Evolutionary conservation across 2,113 vertebrate species (phyloP).

Genomic region (Eolophus roseicapilla): DNA sequence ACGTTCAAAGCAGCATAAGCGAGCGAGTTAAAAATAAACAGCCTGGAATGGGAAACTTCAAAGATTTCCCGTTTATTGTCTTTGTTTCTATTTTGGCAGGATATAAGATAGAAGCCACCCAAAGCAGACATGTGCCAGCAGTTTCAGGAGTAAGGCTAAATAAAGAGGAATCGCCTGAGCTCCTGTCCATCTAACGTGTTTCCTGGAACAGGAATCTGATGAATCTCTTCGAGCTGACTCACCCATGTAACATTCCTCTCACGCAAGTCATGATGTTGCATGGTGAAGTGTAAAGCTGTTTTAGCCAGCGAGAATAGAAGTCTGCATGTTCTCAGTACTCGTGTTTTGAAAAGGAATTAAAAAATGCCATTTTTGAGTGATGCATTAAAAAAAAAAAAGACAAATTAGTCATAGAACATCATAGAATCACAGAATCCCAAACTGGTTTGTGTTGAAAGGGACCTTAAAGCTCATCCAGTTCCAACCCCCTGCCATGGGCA

Average conservation of each 20-base stretch:
- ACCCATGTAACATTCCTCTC: background rate
- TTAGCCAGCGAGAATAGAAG: background rate
- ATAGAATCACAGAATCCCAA: background rate
- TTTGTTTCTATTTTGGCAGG: constrained; percentile 8
- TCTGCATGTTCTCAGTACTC: background rate
- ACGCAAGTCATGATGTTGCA: background rate
- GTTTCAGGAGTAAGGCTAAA: background rate
- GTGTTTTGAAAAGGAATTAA: background rate
- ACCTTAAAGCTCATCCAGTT: background rate
- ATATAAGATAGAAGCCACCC: background rate
- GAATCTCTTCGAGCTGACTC: constrained; percentile 12
- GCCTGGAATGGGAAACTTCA: constrained; percentile 19
- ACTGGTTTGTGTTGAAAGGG: background rate
- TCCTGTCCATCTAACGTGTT: background rate
- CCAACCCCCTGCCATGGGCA: background rate
- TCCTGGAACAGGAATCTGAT: background rate
- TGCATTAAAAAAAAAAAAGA: rapidly evolving
- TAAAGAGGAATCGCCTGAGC: background rate
- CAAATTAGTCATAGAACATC: background rate
- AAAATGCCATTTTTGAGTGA: background rate
- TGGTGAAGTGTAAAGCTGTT: background rate
- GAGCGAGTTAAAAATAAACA: constrained; percentile 42
- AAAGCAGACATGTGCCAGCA: background rate
- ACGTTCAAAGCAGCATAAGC: background rate
- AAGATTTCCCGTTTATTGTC: constrained; percentile 53